Conservation (phyloP, 1,140 invertebrate species). For the Holotrichia oblita region DNA sequence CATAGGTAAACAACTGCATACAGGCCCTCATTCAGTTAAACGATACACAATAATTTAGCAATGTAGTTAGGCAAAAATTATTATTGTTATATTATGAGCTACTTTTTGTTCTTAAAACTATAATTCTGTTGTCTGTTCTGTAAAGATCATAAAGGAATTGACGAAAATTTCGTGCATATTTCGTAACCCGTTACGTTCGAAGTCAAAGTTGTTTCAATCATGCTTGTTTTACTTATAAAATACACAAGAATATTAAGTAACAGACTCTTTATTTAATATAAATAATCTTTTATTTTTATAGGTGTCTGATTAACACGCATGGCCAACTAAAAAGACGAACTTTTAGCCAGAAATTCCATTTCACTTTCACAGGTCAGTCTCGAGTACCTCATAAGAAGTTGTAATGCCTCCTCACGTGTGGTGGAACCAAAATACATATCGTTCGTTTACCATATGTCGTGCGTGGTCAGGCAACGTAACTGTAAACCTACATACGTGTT, state of each 20-base stretch:
- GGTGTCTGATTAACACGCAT: conserved; percentile 16
- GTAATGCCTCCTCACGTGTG: neutral
- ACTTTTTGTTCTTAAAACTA: too few relatives aligned
- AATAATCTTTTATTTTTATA: neutral
- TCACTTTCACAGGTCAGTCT: conserved; percentile 23
- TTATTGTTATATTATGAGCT: too few relatives aligned
- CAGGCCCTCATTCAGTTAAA: too few relatives aligned
- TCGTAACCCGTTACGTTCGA: too few relatives aligned
- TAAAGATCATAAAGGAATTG: neutral
- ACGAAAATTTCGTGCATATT: neutral
- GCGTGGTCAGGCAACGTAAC: neutral
- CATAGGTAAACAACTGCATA: too few relatives aligned
- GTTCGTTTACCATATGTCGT: neutral
- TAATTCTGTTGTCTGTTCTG: too few relatives aligned
- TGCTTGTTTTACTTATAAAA: neutral
- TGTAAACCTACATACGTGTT: neutral
- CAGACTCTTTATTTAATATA: neutral
- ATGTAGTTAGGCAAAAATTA: too few relatives aligned
- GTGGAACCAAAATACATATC: neutral
- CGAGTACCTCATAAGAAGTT: neutral
- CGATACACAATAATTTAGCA: too few relatives aligned
- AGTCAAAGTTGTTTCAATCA: neutral
- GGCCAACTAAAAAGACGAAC: neutral
- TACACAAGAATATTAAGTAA: neutral
- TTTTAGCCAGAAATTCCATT: conserved; percentile 37